A percentile compares a stretch with the other conserved stretches of the same genome.
Conservation (phyloP, 1,140 invertebrate species). For the Drosophila auraria region DNA sequence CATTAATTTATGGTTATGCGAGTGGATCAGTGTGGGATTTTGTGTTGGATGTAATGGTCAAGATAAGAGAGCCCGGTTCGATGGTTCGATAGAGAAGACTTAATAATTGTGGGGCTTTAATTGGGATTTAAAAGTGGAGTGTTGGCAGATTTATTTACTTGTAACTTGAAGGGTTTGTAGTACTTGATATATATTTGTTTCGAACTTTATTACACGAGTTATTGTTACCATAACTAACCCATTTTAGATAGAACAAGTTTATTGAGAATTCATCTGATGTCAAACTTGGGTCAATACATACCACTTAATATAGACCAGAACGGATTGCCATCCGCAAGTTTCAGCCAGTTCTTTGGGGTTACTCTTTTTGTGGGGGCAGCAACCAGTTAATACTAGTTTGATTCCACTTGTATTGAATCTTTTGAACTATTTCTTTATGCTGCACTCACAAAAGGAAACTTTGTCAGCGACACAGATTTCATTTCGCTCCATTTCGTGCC, state of each 20-base stretch:
- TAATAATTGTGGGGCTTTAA: constrained; percentile 4
- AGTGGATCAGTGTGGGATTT: constrained; percentile 23
- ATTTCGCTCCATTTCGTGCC: constrained; percentile 30
- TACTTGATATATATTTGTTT: neutral
- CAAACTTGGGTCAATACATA: constrained; percentile 27
- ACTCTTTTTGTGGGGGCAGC: neutral
- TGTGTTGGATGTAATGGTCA: constrained; percentile 21
- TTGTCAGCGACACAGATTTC: constrained; percentile 47
- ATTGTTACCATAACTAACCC: neutral
- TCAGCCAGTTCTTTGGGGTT: constrained; percentile 3
- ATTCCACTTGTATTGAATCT: constrained; percentile 56
- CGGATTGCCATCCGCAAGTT: constrained; percentile 26
- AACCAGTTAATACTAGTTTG: constrained; percentile 47
- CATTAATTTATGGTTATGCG: constrained; percentile 63
- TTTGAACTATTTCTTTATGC: constrained; percentile 49
- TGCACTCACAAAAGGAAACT: constrained; percentile 47
- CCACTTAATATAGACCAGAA: constrained; percentile 43
- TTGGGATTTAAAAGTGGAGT: constrained; percentile 2
- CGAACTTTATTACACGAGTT: neutral
- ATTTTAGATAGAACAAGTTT: neutral
- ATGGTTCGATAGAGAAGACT: constrained; percentile 1
- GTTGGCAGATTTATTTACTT: neutral
- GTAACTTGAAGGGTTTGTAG: neutral
- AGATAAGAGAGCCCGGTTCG: constrained; percentile 25
- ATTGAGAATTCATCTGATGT: neutral